Conservation (phyloP, 1,140 invertebrate species). For the Caenorhabditis brenneri region DNA sequence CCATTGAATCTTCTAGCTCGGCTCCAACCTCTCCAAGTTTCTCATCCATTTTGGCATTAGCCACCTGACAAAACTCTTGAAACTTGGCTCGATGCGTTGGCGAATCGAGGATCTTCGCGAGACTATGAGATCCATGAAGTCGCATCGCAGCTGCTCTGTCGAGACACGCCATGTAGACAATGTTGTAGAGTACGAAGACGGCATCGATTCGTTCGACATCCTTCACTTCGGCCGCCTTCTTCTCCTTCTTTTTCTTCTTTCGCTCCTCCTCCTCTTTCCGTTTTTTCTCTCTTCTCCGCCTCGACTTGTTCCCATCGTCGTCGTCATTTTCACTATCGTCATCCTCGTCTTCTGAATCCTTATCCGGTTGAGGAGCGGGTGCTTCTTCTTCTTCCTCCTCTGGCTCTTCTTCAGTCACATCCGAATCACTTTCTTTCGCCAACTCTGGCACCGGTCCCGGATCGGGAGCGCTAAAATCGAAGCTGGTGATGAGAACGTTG, state of each 20-base stretch:
- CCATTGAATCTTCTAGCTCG: background rate
- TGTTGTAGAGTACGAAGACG: background rate
- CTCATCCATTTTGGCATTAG: background rate
- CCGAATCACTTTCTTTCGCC: background rate
- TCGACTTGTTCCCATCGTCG: background rate
- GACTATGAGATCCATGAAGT: background rate
- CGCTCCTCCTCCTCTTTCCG: background rate
- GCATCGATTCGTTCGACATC: background rate
- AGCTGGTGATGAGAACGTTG: background rate
- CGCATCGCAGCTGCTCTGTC: background rate
- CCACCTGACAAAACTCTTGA: background rate
- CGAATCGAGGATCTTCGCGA: background rate
- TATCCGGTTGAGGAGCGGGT: background rate
- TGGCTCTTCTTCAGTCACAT: background rate
- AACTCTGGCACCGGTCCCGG: background rate
- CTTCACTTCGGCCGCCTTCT: background rate
- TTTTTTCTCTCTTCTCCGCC: background rate
- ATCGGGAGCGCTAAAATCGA: background rate
- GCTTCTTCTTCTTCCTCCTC: background rate
- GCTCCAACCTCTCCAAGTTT: background rate
- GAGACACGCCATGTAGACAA: background rate
- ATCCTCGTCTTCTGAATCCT: background rate
- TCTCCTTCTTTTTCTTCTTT: background rate
- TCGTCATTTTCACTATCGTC: background rate
- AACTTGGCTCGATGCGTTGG: background rate